These are phyloP conservation scores for Pecten maximus DNA, from an alignment of 2,888 invertebrate genomes.

Conservation along the genomic window DNA sequence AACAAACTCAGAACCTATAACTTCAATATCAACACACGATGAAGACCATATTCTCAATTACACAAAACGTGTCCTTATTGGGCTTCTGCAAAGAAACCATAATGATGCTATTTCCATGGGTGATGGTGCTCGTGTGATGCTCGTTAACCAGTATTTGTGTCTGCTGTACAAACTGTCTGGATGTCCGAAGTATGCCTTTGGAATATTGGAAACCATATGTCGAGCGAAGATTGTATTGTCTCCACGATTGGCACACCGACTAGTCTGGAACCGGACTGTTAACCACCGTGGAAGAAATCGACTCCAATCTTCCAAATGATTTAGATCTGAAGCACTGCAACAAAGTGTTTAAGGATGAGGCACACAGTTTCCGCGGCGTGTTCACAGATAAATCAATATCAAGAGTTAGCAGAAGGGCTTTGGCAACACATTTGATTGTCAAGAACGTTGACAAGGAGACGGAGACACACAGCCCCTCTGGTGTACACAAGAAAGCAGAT, in stretches of 20 bases:
- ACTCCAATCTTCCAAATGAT: slow-evolving; percentile 58
- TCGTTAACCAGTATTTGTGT: slow-evolving; percentile 46
- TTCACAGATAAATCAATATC: slow-evolving; percentile 55
- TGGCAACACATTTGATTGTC: slow-evolving; percentile 12
- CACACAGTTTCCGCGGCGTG: slow-evolving; percentile 52
- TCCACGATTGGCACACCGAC: slow-evolving; percentile 49
- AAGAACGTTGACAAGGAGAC: slow-evolving; percentile 37
- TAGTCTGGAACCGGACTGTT: slow-evolving; percentile 58
- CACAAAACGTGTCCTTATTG: slow-evolving; percentile 40
- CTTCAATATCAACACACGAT: too few relatives aligned
- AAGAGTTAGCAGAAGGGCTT: slow-evolving; percentile 52
- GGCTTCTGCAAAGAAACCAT: slow-evolving; percentile 50
- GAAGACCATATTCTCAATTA: slow-evolving; percentile 48
- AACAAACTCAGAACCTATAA: not conserved
- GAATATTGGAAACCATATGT: slow-evolving; percentile 52
- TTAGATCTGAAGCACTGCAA: slow-evolving; percentile 57
- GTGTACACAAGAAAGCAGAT: slow-evolving; percentile 38
- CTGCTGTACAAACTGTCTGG: slow-evolving; percentile 44
- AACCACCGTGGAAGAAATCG: slow-evolving; percentile 52
- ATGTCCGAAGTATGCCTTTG: slow-evolving; percentile 58
- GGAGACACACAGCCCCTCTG: slow-evolving; percentile 44
- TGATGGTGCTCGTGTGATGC: slow-evolving; percentile 54
- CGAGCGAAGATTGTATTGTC: slow-evolving; percentile 51
- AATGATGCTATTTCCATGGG: slow-evolving; percentile 55
- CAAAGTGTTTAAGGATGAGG: slow-evolving; percentile 55